Base-by-base conservation (phyloP, 2,888 invertebrate genomes). In the Pristionchus mayeri region DNA sequence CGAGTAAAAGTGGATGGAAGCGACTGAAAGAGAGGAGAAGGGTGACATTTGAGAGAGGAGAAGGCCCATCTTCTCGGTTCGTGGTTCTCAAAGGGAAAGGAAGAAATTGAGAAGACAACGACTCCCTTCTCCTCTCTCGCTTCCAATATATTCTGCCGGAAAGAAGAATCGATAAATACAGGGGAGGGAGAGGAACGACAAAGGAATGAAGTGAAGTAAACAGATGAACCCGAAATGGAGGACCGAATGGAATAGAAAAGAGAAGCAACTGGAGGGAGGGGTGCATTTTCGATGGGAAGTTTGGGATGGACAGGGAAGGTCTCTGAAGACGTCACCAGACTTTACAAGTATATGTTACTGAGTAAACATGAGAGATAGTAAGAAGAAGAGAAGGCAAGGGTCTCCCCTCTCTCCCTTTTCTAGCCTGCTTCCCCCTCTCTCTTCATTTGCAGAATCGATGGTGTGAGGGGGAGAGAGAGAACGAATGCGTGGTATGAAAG, bases 111-210 rank as follows among this genome's bases (percentile, higher is more conserved):
- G 63, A 71, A 71, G 37, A 71, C 44, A 11, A 40, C 16, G 37
- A n/a, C 71, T 71, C 67, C 60, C 16, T 82, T 21, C 57, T 34
- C 34, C 57, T 27, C 34, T 84, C 30, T 48, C 75, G 60, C 48
- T 85, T 86, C 21, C 85, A 85, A 83, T 63, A 78, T 13, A 84
- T 85, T 57, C 85, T 16, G 34, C 7, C 2, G 63, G 71, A 37
- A 40, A 71, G 67, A 34, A 18, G 6, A 37, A 44, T 40, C 71
- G n/a, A 71, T 71, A 37, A 71, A 71, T 71, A 71, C 40, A 71
- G 40, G 40, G 40, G 21, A 44, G 40, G 71, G n/a, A 37, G 71
- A 34, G 24, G n/a, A n/a, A n/a, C n/a, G n/a, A n/a, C n/a, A n/a
- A n/a, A n/a, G n/a, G n/a, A n/a, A n/a, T n/a, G n/a, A 16, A 37